Evolutionary conservation across 1,140 invertebrate species (phyloP), one percentile per base, ranked within the genome.

Genomic region (Cotesia chilonis): DNA sequence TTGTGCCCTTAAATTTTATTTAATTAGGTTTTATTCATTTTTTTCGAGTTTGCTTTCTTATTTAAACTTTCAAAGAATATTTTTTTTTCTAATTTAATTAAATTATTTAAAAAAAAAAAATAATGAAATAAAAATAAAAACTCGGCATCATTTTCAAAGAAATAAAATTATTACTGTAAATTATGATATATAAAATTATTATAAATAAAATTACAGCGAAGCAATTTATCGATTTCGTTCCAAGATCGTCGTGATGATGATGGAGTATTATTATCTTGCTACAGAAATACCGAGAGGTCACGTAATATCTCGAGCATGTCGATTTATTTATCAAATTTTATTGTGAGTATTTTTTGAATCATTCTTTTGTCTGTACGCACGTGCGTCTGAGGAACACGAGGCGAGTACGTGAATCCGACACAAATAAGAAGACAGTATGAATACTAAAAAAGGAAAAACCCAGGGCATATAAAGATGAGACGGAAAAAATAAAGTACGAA

Each of bases 221-320:
- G 70, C 68, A 75, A 75, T 75, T 75, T 75, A 72, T 72, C 68
- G 70, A 75, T 75, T 75, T 67, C 59, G 60, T 67, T 72, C 70
- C 70, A 59, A 70, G 67, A 75, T 72, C 60, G 68, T 75, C 59
- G 51, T 69, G 63, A 72, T 68, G 68, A 47, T 69, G 63, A 72
- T 68, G 68, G 67, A 64, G 54, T 72, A 72, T 75, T 65, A 75
- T 75, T 70, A 75, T 75, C 70, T 54, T 74, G 64, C 64, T 70
- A 47, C 59, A 70, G 51, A 73, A 71, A 47, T 73, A 70, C 68
- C 41, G 54, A 71, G 66, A 64, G 71, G 68, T 75, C 71, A 73
- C 71, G 71, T 73, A 28, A 28, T 28, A 28, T 20, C 69, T 6
- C 7, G 2, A 47, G 41, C 41, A 9, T 47, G 41, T 47, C 41